Conservation (phyloP, 37 sponge, comb jelly and placozoan species). For the Halisarca cf. caerulea region DNA sequence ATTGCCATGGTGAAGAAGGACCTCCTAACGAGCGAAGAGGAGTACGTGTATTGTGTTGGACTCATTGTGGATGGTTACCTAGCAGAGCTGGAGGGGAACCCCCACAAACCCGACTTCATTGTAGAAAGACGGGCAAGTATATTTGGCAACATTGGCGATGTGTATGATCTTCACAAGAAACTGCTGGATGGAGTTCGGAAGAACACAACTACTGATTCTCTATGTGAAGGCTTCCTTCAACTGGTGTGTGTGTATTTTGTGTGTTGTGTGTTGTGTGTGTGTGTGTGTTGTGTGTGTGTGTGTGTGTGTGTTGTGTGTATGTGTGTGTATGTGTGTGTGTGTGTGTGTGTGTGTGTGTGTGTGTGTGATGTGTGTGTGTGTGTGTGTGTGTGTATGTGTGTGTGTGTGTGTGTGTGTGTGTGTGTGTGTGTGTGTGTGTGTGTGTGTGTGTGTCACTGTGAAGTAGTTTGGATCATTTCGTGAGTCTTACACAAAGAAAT, state of each 20-base stretch:
- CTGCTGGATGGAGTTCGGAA: background rate
- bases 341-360: no score
- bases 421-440: no score
- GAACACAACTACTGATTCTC: background rate
- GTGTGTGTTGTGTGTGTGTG: no score
- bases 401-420: no score
- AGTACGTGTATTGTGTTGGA: constrained; percentile 31
- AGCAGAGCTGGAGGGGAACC: constrained; percentile 29
- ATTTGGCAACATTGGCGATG: constrained; percentile 43
- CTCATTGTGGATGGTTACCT: constrained; percentile 20
- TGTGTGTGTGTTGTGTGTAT: no score
- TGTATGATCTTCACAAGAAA: constrained; percentile 60
- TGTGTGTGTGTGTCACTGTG: no score
- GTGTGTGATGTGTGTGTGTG: no score
- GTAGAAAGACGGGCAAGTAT: constrained; percentile 22
- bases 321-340: no score
- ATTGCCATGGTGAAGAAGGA: constrained; percentile 30
- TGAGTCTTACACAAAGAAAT: no score
- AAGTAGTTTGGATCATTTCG: no score
- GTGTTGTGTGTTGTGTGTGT: no score
- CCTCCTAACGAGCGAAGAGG: constrained; percentile 29
- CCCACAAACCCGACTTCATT: constrained; percentile 58
- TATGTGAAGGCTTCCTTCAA: constrained; percentile 17
- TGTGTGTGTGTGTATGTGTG: no score
- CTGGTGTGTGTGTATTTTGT: background rate